Evolutionary conservation across 2,797 vertebrate species (phyloP), one percentile per base, ranked within the genome.

Genomic region (Lagocephalus sceleratus): DNA sequence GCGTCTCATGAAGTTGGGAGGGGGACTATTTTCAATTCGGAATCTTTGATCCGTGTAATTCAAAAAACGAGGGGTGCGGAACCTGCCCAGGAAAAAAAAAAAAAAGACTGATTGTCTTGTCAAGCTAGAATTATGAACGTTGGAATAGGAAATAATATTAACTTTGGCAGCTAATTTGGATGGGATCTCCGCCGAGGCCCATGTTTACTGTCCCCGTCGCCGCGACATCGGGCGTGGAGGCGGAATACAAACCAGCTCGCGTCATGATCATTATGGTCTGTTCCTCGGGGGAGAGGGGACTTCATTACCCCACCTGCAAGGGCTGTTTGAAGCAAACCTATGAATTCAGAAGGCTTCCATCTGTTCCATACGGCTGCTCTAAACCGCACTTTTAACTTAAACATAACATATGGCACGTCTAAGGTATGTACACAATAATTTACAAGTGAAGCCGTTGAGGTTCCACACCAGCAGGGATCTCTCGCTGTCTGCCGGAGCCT

Each of bases 291-390:
- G 60, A 76, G 64, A 74, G 68, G 63, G 63, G 79, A 83, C 86
- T 87, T 87, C 77, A 88, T 87, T 84, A 84, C 75, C 70, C 64
- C 68, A 81, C 85, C 84, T 82, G 78, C 79, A 75, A 81, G 85
- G 79, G 78, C 75, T 76, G 74, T 87, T 85, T 78, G 79, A 82
- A 66, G 63, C 75, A 76, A 72, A 81, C 75, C 86, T 83, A 85
- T 86, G 81, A 87, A 87, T 85, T 87, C 81, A 83, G 73, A 87
- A 73, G 63, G 79, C 78, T 69, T 81, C 81, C 65, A 50, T 66
- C 60, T 46, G 53, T 75, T 64, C 64, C 76, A 63, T 65, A 66
- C 44, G 41, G 60, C 48, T 52, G 60, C 48, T 52, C 38, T 21
- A 25, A 4, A 4, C 23, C 7, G 23, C 32, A 14, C 2, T 35